Conservation (phyloP, 2,888 invertebrate species). For the Cepaea hortensis region DNA sequence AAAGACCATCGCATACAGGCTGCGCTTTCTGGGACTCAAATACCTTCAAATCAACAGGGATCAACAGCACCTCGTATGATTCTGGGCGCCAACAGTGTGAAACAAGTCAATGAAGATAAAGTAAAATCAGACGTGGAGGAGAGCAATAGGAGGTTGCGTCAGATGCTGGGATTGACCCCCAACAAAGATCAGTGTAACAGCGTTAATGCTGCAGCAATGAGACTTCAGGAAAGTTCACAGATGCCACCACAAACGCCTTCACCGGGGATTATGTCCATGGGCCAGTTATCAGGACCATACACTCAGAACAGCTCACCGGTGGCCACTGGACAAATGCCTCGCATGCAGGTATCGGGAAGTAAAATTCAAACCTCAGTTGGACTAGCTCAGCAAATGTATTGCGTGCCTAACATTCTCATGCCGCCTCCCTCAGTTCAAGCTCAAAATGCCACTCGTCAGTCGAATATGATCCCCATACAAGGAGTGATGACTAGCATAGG, state of each 20-base stretch:
- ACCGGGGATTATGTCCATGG: neutral
- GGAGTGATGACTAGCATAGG: constrained; percentile 39
- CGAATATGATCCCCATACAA: constrained; percentile 32
- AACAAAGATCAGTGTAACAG: constrained; percentile 23
- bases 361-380: constrained; percentile 37
- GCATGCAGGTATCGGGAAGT: constrained; percentile 30
- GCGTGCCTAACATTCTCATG: constrained; percentile 47
- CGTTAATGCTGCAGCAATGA: neutral
- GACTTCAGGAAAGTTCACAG: constrained; percentile 17
- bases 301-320: neutral
- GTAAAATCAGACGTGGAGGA: constrained; percentile 39
- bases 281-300: constrained; percentile 3
- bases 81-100: constrained; percentile 42
- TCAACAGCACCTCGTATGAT: constrained; percentile 37
- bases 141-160: constrained; percentile 40
- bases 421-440: constrained; percentile 38
- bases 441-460: constrained; percentile 14
- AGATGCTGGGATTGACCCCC: constrained; percentile 38
- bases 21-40: neutral
- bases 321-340: constrained; percentile 25
- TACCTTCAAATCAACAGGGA: constrained; percentile 13
- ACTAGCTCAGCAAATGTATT: constrained; percentile 45
- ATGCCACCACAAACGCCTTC: constrained; percentile 28
- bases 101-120: constrained; percentile 26
- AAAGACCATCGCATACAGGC: constrained; percentile 30